Percentiles rank a stretch among this genome's conserved stretches.
These are phyloP conservation scores for Microplitis demolitor DNA, from an alignment of 1,140 invertebrate species.

Conservation along the genomic window DNA sequence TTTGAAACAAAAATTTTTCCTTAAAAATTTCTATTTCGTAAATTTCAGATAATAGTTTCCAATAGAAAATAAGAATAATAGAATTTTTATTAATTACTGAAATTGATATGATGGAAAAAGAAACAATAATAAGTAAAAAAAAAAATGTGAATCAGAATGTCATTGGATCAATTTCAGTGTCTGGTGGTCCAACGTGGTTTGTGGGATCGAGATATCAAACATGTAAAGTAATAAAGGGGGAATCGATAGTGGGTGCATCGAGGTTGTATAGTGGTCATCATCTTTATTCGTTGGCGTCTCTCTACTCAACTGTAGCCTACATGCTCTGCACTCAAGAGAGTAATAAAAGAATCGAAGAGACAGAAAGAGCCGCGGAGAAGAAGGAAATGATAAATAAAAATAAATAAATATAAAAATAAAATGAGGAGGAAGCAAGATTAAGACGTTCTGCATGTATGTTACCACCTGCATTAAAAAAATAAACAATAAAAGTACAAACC, in stretches of 20 bases:
- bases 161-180: slow-evolving; percentile 23
- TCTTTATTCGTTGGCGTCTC: slow-evolving; percentile 17
- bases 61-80: too few relatives aligned
- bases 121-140: slow-evolving; percentile 1
- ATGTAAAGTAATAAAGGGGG: background rate
- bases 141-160: background rate
- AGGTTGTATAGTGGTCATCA: background rate
- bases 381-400: too few relatives aligned
- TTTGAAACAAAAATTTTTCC: background rate
- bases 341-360: background rate
- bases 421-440: background rate
- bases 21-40: too few relatives aligned
- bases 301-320: background rate
- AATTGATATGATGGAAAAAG: background rate
- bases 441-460: slow-evolving; percentile 1
- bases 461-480: background rate
- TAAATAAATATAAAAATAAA: background rate
- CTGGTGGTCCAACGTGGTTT: slow-evolving; percentile 2
- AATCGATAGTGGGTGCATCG: background rate
- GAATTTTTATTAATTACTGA: background rate
- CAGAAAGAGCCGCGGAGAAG: too few relatives aligned
- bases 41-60: too few relatives aligned
- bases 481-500: slow-evolving; percentile 14
- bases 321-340: too few relatives aligned
- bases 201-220: background rate